phyloP scores from a whole-genome alignment of 2,888 invertebrate species.

The Ophioninae sp. region DNA sequence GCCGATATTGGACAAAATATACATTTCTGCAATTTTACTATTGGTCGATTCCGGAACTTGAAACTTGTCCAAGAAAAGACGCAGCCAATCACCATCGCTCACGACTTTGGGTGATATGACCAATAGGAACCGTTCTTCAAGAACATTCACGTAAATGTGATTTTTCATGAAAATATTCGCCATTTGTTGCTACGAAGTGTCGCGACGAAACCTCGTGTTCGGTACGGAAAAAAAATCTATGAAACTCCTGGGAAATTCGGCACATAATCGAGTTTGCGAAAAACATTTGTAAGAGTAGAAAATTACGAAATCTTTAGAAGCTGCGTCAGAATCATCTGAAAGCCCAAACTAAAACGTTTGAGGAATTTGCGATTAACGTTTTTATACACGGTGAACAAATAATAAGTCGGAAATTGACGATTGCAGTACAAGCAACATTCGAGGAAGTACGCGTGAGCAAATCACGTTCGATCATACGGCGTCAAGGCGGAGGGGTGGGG shows the following conservation, averaged over 20 bases:
- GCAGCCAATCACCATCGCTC: neutral
- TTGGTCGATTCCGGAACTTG: neutral
- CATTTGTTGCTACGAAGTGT: neutral
- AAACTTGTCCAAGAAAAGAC: neutral
- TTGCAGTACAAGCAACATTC: neutral
- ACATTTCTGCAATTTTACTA: neutral
- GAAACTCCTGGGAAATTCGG: neutral
- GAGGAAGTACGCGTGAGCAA: neutral
- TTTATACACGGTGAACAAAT: too few species aligned
- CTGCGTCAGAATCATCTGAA: neutral
- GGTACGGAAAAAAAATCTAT: neutral
- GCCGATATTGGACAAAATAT: neutral
- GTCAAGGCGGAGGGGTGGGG: neutral
- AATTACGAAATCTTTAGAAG: neutral
- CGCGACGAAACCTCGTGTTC: too few species aligned
- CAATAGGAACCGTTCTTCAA: neutral
- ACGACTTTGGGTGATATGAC: neutral
- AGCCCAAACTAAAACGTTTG: neutral
- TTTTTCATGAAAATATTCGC: neutral
- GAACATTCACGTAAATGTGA: neutral
- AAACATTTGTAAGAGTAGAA: neutral
- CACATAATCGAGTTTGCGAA: neutral
- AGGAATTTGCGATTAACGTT: neutral
- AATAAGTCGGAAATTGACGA: too few species aligned
- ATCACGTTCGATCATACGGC: neutral